Evolutionary conservation across 2,888 invertebrate genomes (phyloP), one percentile per base, ranked within the genome.

Genomic region (Lepas anatifera): DNA sequence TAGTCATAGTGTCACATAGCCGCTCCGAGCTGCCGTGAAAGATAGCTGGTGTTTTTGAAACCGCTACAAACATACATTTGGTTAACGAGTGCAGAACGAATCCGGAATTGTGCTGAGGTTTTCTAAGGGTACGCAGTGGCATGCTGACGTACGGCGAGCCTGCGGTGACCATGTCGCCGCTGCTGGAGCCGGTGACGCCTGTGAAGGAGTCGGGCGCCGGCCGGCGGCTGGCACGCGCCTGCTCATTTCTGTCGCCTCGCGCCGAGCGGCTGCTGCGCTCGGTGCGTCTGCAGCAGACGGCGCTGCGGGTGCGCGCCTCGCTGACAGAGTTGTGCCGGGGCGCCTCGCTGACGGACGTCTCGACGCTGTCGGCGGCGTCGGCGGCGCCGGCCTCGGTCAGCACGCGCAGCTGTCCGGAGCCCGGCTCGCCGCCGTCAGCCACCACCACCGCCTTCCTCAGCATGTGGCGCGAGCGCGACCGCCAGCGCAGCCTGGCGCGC

Each of bases 401-500:
- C 58, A 32, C 29, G 32, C 63, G 37, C 35, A 35, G 37, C 63
- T 64, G 63, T n/a, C 63, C 35, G 63, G 37, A 37, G 63, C 37
- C 63, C 11, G 6, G 37, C 64, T 64, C 64, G 22, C 64, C 64
- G 64, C 64, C 64, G 64, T 64, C 64, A 1, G 64, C 37, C 64
- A 64, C 64, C 11, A 13, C 37, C 1, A 25, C 39, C 39, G 64
- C 37, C 7, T 64, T 64, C 39, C n/a, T 39, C 22, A 18, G 39
- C 25, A 64, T 64, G 37, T 64, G 64, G 64, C 64, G 25, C 10
- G 64, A 64, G 64, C 64, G 64, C 2, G n/a, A n/a, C n/a, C 32
- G 39, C 64, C 39, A 72, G 74, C 29, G 75, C 75, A 67, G 74
- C 74, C 63, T 76, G 77, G 39, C 75, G 86, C 73, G 88, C 89